These are phyloP conservation scores for Danaus chrysippus DNA, from an alignment of 2,888 invertebrate genomes.

Conservation along the genomic window DNA sequence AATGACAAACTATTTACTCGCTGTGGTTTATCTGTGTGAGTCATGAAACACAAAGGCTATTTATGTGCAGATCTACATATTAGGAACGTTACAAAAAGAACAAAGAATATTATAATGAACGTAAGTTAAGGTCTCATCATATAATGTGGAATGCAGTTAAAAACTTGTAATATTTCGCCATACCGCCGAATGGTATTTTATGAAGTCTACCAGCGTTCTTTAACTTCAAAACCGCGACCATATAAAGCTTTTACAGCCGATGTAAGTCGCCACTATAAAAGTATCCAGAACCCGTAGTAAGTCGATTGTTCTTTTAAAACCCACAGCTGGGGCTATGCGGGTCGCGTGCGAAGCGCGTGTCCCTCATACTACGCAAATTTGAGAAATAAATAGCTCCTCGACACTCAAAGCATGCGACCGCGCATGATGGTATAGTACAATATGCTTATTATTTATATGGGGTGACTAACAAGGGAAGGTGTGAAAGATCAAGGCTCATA, in stretches of 20 bases:
- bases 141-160: constrained; percentile 21
- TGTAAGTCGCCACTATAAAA: constrained; percentile 37
- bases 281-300: constrained; percentile 45
- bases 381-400: constrained; percentile 54
- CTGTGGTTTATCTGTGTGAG: constrained; percentile 28
- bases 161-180: constrained; percentile 9
- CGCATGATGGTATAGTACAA: constrained; percentile 45
- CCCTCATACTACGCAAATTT: constrained; percentile 71
- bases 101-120: constrained; percentile 19
- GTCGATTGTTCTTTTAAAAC: constrained; percentile 46
- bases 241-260: constrained; percentile 29
- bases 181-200: constrained; percentile 17
- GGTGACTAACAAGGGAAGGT: constrained; percentile 54
- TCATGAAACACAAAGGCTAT: constrained; percentile 22
- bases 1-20: constrained; percentile 28
- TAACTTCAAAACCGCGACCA: constrained; percentile 29
- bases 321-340: constrained; percentile 57
- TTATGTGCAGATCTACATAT: constrained; percentile 16
- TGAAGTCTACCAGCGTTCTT: constrained; percentile 23
- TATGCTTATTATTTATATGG: constrained; percentile 40
- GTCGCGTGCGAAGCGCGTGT: constrained; percentile 73
- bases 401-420: constrained; percentile 54
- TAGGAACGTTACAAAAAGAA: constrained; percentile 18
- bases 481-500: constrained; percentile 56
- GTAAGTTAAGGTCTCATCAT: constrained; percentile 20